A percentile compares a stretch with the other conserved stretches of the same genome.
phyloP scores from a whole-genome alignment of 1,140 invertebrate genomes.

The Ridgeia piscesae region DNA sequence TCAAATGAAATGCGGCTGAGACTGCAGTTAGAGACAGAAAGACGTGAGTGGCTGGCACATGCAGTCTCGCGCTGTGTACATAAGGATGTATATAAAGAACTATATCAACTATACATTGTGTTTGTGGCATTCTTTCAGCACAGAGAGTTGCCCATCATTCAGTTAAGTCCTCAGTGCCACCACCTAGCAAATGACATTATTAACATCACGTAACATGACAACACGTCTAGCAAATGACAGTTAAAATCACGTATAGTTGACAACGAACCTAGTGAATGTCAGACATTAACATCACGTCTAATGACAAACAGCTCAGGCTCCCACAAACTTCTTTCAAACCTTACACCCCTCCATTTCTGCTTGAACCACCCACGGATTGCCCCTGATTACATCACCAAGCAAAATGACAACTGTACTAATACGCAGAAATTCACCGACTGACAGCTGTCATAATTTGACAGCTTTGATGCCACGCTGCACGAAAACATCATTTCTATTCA shows the following conservation, averaged over 20 bases:
- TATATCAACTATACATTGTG: neutral
- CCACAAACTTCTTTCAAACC: too few species aligned
- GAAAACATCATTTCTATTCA: too few species aligned
- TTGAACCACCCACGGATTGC: too few species aligned
- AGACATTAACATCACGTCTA: neutral
- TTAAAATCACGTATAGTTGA: neutral
- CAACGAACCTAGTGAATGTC: neutral
- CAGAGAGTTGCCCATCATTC: neutral
- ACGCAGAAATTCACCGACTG: too few species aligned
- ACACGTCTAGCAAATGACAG: neutral
- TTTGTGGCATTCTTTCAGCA: neutral
- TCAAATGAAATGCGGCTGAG: neutral
- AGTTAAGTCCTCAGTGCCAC: neutral
- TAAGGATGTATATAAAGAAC: constrained; percentile 1
- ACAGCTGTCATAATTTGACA: too few species aligned
- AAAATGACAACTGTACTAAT: too few species aligned
- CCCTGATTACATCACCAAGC: too few species aligned
- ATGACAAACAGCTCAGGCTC: too few species aligned
- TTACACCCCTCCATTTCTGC: too few species aligned
- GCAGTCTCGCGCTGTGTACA: neutral
- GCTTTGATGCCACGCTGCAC: too few species aligned
- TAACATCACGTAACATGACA: neutral
- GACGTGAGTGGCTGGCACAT: too few species aligned
- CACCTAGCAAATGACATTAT: neutral
- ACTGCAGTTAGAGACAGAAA: neutral